Evolutionary conservation across 92 coral and sea anemone genomes (phyloP), one percentile per base, ranked within the genome.

Genomic region (Epizoanthus ramosus): DNA sequence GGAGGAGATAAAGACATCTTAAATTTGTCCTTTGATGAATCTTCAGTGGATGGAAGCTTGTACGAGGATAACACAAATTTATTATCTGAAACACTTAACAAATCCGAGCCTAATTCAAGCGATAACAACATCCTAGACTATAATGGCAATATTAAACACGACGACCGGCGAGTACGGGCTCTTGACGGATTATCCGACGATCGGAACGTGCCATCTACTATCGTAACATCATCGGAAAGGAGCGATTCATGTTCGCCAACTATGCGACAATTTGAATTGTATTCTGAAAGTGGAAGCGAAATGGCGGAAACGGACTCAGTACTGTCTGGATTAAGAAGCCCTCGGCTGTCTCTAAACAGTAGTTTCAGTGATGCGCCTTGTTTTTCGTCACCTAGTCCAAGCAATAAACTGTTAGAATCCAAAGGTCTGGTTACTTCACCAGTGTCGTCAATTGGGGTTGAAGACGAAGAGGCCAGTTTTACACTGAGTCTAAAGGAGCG

Each of bases 301-400:
- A 22, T 88, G 14, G 71, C 85, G 15, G 97, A 90, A 50, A 83
- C 85, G 33, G 97, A 93, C 57, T 88, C 85, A 41, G 93, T 87
- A 18, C 12, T 71, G 63, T 73, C 79, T 23, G 79, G 61, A 25
- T 13, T 92, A 47, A 89, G 74, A 83, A 92, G 91, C 81, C 90
- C 86, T 61, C 89, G 84, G 73, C 92, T 87, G 57, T 39, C 89
- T 66, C 66, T 92, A 72, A 80, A 74, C 74, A 52, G 82, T 43
- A 77, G 82, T 45, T 88, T 80, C 54, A 93, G 92, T 85, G 92
- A 89, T 59, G 19, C 72, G 16, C 91, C 94, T 23, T 73, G 75
- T 73, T 89, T 84, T 5, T 12, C 45, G 71, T 60, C 82, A 31
- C 71, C 89, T 66, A 86, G 85, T 53, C 97, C 94, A 24, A 83